Base-by-base conservation (phyloP, 2,113 vertebrate species). In the Etheostoma cragini region DNA sequence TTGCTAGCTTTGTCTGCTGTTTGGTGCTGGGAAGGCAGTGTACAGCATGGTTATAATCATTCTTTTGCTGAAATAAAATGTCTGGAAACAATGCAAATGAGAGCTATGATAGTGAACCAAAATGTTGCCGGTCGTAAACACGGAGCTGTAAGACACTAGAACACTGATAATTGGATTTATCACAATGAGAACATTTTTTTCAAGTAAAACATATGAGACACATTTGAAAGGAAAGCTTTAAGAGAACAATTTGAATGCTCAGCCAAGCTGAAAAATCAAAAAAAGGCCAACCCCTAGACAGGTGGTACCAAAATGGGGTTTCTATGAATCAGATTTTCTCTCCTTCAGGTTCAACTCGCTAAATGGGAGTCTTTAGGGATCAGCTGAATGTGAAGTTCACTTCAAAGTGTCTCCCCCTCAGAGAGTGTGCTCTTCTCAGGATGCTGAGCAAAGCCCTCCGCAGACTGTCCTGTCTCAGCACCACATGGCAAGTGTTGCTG, bases 401-500 rank as follows among this genome's bases (percentile, higher is more conserved):
- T 57, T 67, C 11, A 53, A 61, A 47, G 45, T 4, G 60, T 68
- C 63, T 71, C 74, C 58, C 74, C 58, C 38, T 50, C 35, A n/a
- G 46, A 52, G 53, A 17, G 53, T 1, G 54, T 0, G 35, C 47
- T 63, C 49, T 15, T 6, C 68, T 65, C 33, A 8, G 81, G 78
- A 65, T 61, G 2, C 66, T 50, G 56, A 7, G 73, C 45, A 50
- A 52, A 73, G 65, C 16, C 22, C 68, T 69, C 22, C 1, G 47
- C 76, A 65, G 66, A 65, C 78, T 47, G 81, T 66, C 73, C 82
- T 49, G 46, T 76, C 89, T 75, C 56, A 3, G 61, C 42, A 12
- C 80, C 87, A 68, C 85, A 87, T 79, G 85, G 81, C 77, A 22
- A 85, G 85, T 84, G 93, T 85, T 60, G 49, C 76, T 76, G 81